Evolutionary conservation across 2,888 invertebrate species (phyloP).

Genomic region (Sisyra terminalis): DNA sequence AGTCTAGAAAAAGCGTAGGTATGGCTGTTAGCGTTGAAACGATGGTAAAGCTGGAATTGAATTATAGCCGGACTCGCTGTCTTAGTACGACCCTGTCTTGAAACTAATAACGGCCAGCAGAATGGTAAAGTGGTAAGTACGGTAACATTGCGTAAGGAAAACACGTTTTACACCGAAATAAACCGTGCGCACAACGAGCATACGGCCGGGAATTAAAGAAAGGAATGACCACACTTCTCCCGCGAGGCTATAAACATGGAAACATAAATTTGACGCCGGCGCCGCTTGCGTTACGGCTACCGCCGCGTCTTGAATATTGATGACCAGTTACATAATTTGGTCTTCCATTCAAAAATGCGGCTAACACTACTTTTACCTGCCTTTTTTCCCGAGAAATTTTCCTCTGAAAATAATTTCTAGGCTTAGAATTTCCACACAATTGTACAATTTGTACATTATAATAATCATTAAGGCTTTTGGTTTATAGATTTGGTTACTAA

Average conservation of each 20-base stretch:
- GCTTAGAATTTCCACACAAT: too few relatives aligned
- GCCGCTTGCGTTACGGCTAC: conserved; percentile 6
- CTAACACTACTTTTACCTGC: too few relatives aligned
- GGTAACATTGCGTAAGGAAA: conserved; percentile 7
- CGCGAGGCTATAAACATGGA: conserved; percentile 31
- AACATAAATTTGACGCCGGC: conserved; percentile 30
- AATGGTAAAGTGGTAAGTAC: not conserved
- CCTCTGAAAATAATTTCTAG: too few relatives aligned
- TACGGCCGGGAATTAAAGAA: conserved; percentile 27
- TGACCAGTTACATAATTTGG: conserved; percentile 17
- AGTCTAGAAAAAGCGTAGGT: too few relatives aligned
- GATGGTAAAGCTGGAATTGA: too few relatives aligned
- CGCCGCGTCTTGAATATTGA: conserved; percentile 27
- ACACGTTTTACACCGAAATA: conserved; percentile 9
- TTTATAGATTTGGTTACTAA: too few relatives aligned
- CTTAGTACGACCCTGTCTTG: not conserved
- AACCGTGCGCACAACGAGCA: conserved; percentile 10
- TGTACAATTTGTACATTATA: too few relatives aligned
- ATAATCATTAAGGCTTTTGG: too few relatives aligned
- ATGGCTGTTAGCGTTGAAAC: too few relatives aligned
- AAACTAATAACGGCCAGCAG: not conserved
- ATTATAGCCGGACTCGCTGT: not conserved
- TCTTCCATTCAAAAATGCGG: too few relatives aligned
- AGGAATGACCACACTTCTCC: conserved; percentile 28
- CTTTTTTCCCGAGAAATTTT: too few relatives aligned